These are phyloP conservation scores for Stictocephala bisonia DNA, from an alignment of 2,888 invertebrate species.

Conservation along the genomic window DNA sequence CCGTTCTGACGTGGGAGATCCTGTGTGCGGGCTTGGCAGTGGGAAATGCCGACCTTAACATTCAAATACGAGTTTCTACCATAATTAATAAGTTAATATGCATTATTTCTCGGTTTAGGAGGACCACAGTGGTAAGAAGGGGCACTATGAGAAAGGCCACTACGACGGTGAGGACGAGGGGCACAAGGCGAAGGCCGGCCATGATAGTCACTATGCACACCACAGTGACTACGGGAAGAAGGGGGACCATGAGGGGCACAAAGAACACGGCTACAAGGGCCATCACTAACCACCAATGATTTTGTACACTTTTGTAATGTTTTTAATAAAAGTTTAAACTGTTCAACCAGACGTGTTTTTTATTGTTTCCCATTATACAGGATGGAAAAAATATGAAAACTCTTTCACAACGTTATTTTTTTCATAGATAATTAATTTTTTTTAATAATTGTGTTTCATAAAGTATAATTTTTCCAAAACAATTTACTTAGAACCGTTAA, in stretches of 20 bases:
- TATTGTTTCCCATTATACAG: no score
- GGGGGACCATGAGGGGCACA: constrained; percentile 77
- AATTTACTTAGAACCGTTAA: no score
- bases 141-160: constrained; percentile 83
- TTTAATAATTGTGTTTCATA: no score
- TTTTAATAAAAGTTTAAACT: constrained; percentile 21
- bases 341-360: no score
- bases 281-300: constrained; percentile 43
- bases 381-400: no score
- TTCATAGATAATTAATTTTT: no score
- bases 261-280: constrained; percentile 71
- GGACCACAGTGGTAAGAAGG: constrained; percentile 82
- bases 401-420: no score
- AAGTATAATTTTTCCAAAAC: no score
- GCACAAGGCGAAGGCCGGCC: constrained; percentile 80
- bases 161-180: constrained; percentile 84
- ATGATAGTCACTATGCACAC: constrained; percentile 79
- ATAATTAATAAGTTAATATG: neutral
- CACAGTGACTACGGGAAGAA: constrained; percentile 82
- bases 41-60: neutral
- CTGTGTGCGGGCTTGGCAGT: no score
- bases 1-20: no score
- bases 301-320: constrained; percentile 14
- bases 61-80: neutral
- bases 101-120: constrained; percentile 66